Percentiles rank a stretch among this genome's conserved stretches.
Evolutionary conservation across 2,888 invertebrate genomes (phyloP).

Genomic region (Linnaemya tessellans): DNA sequence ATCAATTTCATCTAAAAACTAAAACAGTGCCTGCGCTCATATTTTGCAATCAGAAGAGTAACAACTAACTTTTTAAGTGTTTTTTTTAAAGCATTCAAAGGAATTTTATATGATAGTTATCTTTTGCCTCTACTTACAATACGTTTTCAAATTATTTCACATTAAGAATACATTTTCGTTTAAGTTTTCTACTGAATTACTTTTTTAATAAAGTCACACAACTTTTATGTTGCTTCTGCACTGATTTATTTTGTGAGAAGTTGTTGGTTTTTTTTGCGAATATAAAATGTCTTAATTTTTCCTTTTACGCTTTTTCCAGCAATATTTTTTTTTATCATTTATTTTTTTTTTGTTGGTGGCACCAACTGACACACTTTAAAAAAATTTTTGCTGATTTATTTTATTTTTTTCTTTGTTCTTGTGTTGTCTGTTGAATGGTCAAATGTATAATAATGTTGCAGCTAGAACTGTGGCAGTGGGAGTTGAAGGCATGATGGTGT

Average conservation of each 20-base stretch:
- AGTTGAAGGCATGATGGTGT: constrained; percentile 26
- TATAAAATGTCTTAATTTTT: constrained; percentile 39
- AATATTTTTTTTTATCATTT: neutral
- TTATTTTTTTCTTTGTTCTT: constrained; percentile 35
- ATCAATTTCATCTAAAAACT: too few species aligned
- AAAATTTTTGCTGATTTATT: constrained; percentile 41
- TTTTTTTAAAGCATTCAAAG: neutral
- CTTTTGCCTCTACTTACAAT: neutral
- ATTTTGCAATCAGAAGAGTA: too few species aligned
- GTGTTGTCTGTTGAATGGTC: constrained; percentile 45
- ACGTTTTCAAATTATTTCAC: neutral
- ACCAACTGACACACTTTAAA: constrained; percentile 37
- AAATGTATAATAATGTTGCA: constrained; percentile 1
- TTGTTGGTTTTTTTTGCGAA: neutral
- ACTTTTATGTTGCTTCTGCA: neutral
- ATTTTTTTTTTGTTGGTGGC: constrained; percentile 18
- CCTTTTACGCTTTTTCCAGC: neutral
- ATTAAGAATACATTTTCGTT: neutral
- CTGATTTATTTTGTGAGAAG: constrained; percentile 35
- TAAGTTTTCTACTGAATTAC: constrained; percentile 19
- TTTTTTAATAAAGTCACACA: constrained; percentile 50
- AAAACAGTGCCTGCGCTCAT: too few species aligned
- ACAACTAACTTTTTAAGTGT: neutral
- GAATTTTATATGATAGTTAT: neutral
- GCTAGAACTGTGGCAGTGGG: neutral